phyloP scores from a whole-genome alignment of 2,888 invertebrate genomes.

The Amiota communis region DNA sequence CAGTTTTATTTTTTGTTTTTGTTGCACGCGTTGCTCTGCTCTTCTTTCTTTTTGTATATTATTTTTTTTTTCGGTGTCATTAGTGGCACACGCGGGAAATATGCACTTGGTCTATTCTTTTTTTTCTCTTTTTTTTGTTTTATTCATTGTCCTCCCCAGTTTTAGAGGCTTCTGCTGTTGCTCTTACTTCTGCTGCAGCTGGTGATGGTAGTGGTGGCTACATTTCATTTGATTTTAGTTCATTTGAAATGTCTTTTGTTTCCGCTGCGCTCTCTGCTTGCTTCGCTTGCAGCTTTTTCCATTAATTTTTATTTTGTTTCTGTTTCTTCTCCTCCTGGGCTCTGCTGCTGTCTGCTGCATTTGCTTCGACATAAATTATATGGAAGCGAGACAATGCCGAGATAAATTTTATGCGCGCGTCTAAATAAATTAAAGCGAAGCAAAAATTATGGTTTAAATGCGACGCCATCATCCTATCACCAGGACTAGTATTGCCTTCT shows the following conservation, averaged over 20 bases:
- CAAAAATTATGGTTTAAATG: constrained; percentile 24
- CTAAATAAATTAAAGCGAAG: constrained; percentile 62
- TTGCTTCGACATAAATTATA: constrained; percentile 61
- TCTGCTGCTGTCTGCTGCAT: constrained; percentile 12
- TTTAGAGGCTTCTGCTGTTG: constrained; percentile 43
- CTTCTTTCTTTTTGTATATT: constrained; percentile 27
- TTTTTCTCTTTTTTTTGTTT: constrained; percentile 3
- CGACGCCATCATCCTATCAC: neutral
- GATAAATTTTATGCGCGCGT: constrained; percentile 58
- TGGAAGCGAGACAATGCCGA: constrained; percentile 52
- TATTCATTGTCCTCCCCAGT: neutral
- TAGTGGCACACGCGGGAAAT: constrained; percentile 40
- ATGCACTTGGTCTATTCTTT: neutral
- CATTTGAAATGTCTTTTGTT: constrained; percentile 62
- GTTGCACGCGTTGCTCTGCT: constrained; percentile 30
- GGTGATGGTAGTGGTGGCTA: constrained; percentile 43
- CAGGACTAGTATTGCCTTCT: too few relatives aligned
- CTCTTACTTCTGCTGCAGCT: constrained; percentile 38
- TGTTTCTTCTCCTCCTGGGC: constrained; percentile 45
- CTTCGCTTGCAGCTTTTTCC: constrained; percentile 43
- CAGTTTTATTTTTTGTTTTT: neutral
- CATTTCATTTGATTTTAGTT: constrained; percentile 64
- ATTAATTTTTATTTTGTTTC: constrained; percentile 52
- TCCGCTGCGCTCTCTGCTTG: constrained; percentile 49
- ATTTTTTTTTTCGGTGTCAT: constrained; percentile 43